Conservation (phyloP, 2,888 invertebrate genomes). For the Itoplectis maculator region DNA sequence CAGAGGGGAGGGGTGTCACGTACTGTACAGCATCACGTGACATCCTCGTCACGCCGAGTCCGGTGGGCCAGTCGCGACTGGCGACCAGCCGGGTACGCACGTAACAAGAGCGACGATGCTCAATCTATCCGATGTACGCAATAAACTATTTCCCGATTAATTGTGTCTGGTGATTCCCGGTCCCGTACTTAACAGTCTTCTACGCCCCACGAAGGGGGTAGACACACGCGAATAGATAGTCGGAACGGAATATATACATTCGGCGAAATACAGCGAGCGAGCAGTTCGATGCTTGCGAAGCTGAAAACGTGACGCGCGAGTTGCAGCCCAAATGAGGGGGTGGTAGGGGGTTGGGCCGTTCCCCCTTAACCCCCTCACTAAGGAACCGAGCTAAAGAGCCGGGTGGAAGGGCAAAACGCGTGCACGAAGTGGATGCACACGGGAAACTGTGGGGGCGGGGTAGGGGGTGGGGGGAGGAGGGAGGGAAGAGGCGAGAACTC, state of each 20-base stretch:
- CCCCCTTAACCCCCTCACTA: too few species aligned
- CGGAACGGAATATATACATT: neutral
- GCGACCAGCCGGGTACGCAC: too few species aligned
- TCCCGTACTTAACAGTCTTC: constrained; percentile 1
- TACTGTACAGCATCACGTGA: too few species aligned
- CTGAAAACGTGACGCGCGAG: constrained; percentile 31
- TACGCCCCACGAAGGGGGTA: neutral
- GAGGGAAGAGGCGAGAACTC: constrained; percentile 73
- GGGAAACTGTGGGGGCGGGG: constrained; percentile 49
- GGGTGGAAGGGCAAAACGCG: constrained; percentile 21
- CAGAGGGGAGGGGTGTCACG: constrained; percentile 31
- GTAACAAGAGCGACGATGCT: too few species aligned
- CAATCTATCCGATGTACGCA: too few species aligned
- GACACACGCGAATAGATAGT: constrained; percentile 23
- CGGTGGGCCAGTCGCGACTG: too few species aligned
- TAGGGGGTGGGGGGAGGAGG: too few species aligned
- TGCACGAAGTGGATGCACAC: constrained; percentile 63
- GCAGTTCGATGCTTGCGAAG: constrained; percentile 11
- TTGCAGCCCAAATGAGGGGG: constrained; percentile 9
- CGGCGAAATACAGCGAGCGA: neutral
- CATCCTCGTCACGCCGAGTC: too few species aligned
- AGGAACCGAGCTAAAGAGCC: neutral
- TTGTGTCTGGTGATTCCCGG: neutral
- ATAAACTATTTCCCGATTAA: too few species aligned
- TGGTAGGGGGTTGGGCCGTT: too few species aligned